Conservation (phyloP, 2,113 vertebrate genomes). For the Dromas ardeola region DNA sequence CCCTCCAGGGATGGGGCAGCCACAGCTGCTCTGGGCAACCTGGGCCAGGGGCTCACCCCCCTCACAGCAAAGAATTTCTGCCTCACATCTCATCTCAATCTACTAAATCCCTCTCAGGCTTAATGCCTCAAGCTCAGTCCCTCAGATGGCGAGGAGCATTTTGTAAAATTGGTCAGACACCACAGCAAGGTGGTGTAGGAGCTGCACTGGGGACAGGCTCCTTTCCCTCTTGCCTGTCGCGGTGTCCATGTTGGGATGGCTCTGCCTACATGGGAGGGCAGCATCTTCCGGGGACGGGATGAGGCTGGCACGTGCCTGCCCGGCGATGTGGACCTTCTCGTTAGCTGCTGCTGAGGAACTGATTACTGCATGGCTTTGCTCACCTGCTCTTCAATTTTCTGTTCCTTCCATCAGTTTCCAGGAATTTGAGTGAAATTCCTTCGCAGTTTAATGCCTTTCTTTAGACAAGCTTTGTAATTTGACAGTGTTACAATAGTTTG, state of each 20-base stretch:
- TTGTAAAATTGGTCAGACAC: accelerated
- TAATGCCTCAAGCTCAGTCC: neutral
- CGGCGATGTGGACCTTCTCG: accelerated
- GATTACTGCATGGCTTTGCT: neutral
- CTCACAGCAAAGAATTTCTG: too few species aligned
- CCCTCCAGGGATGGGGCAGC: too few species aligned
- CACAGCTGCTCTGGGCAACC: too few species aligned
- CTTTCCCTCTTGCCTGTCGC: accelerated
- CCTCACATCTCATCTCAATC: too few species aligned
- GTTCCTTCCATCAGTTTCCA: neutral
- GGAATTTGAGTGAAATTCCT: neutral
- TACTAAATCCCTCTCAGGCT: neutral
- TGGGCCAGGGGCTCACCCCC: too few species aligned
- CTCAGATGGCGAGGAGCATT: accelerated
- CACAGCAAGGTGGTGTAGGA: accelerated
- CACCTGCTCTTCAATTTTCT: neutral
- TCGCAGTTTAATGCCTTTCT: neutral
- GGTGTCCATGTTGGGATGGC: accelerated
- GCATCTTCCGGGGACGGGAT: accelerated
- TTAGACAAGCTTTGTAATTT: neutral
- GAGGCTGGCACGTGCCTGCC: neutral
- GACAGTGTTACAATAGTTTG: neutral
- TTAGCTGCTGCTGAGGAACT: neutral
- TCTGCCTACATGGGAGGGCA: accelerated
- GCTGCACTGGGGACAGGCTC: accelerated